Evolutionary conservation across 2,797 vertebrate genomes (phyloP), one percentile per base, ranked within the genome.

Genomic region (Tadarida brasiliensis): DNA sequence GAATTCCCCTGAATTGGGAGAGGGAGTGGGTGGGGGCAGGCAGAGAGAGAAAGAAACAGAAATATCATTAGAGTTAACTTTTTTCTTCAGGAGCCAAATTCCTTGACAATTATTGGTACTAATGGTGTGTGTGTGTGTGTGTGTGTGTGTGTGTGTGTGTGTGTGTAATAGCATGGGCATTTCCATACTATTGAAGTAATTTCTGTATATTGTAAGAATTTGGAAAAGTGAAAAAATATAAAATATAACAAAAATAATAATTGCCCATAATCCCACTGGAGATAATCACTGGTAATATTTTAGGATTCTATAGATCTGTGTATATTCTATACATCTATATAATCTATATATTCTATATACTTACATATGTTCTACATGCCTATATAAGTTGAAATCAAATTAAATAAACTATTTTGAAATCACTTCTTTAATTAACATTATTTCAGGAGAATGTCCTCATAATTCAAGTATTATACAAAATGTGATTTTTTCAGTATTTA

Each of bases 391-490:
- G 54, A n/a, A 39, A 80, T 44, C 44, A 77, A 87, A 44, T 65
- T 28, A 11, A 90, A 63, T 70, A 61, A 77, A 44, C 9, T 86
- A 17, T 80, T 94, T 83, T 39, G 14, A 90, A 90, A 83, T 92
- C 17, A 51, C 15, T 85, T 89, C 86, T 83, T 44, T 14, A 71
- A n/a, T 88, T 63, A 87, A 73, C 20, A 33, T 73, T 67, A 89
- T 94, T 65, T 82, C 57, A 83, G 39, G 44, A 81, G 39, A 61
- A 65, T 33, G 84, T 56, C 44, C 47, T 71, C 84, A 9, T 61
- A 91, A 74, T 80, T 47, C 33, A 85, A 85, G 44, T 82, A 28
- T 76, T 76, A 90, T 65, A 84, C 22, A n/a, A 70, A 93, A 51
- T 49, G 39, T 44, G 39, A 44, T 44, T 44, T 44, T 44, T 44